Percentiles rank a stretch among this genome's conserved stretches.
Conservation (phyloP, 2,113 vertebrate species). For the Scopus umbretta region DNA sequence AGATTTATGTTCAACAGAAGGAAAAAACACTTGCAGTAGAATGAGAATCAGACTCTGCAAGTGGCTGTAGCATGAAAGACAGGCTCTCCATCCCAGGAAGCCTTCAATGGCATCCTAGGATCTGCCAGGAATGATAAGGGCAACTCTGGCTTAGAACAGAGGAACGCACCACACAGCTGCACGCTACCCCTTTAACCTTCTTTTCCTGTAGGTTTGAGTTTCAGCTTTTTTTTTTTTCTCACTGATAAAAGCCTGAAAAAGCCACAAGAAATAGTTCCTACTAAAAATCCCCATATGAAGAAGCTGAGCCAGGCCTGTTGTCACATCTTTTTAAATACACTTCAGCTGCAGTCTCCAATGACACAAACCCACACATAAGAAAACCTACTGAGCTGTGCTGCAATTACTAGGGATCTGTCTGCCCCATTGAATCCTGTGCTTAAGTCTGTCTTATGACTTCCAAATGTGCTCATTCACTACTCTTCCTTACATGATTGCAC, state of each 20-base stretch:
- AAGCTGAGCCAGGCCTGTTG: neutral
- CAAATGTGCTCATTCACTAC: neutral
- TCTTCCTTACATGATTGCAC: rapidly evolving
- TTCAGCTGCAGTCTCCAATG: neutral
- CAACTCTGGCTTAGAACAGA: neutral
- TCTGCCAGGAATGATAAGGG: neutral
- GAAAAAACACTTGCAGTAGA: neutral
- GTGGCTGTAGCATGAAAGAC: neutral
- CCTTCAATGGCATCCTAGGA: neutral
- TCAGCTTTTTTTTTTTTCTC: neutral
- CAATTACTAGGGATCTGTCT: neutral
- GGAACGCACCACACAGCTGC: rapidly evolving
- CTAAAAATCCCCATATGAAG: neutral
- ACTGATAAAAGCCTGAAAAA: neutral
- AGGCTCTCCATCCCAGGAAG: neutral
- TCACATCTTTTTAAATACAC: neutral
- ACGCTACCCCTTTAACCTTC: neutral
- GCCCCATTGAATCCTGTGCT: neutral
- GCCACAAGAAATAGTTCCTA: neutral
- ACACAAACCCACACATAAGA: neutral
- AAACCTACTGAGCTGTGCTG: neutral
- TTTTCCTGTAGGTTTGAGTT: neutral
- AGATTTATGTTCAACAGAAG: neutral
- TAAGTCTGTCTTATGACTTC: neutral
- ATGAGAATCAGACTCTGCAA: neutral